These are phyloP conservation scores for Eutolmus rufibarbis DNA, from an alignment of 2,888 invertebrate genomes.

Conservation along the genomic window DNA sequence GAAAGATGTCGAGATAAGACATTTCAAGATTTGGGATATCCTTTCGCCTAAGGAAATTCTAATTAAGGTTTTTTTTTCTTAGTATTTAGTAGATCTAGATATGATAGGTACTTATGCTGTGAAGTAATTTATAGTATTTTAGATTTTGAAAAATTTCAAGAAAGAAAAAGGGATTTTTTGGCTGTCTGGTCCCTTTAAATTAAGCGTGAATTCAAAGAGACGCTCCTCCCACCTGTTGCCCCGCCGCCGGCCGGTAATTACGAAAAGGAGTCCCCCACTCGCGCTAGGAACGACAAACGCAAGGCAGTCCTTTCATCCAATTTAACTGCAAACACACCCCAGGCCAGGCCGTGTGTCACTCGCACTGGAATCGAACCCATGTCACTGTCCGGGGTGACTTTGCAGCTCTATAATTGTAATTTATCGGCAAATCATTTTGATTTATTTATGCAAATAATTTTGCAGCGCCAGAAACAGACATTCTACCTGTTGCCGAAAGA, in stretches of 20 bases:
- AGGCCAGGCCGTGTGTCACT: not conserved
- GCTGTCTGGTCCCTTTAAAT: not conserved
- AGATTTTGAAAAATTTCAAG: not conserved
- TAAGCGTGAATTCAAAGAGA: not conserved
- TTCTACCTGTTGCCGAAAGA: not conserved
- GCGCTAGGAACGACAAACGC: not conserved
- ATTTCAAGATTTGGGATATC: too few species aligned
- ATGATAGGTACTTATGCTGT: too few species aligned
- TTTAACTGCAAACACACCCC: not conserved
- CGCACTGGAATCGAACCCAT: conserved; percentile 16
- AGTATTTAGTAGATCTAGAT: too few species aligned
- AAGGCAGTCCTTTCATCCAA: not conserved
- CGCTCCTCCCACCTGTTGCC: not conserved
- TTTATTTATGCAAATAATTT: conserved; percentile 33
- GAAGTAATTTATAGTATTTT: too few species aligned
- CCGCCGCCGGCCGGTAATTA: not conserved
- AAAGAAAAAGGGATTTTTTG: not conserved
- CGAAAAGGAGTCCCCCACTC: not conserved
- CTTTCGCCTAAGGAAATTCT: too few species aligned
- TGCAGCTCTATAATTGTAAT: conserved; percentile 28
- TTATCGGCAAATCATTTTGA: conserved; percentile 37
- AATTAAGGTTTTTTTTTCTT: too few species aligned
- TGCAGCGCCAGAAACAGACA: not conserved
- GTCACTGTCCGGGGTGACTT: conserved; percentile 27
- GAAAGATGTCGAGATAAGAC: too few species aligned